Evolutionary conservation across 2,797 vertebrate species (phyloP).

Genomic region (Allobates femoralis): DNA sequence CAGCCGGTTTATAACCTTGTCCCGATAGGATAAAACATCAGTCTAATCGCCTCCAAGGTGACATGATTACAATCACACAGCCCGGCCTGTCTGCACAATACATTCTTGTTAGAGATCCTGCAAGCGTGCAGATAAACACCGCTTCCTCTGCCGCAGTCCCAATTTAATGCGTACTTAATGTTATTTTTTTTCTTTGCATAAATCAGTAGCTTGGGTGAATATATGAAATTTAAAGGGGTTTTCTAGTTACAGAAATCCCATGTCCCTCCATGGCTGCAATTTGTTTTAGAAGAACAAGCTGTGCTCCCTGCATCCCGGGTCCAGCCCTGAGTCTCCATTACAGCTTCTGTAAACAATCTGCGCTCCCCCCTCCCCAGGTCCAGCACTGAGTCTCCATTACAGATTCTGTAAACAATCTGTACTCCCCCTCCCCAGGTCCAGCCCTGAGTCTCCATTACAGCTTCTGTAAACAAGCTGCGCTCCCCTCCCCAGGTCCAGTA

Average conservation of each 20-base stretch:
- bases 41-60: constrained; percentile 48
- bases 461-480: too few species aligned
- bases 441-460: too few species aligned
- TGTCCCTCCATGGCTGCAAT: too few species aligned
- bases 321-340: too few species aligned
- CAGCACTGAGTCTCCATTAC: too few species aligned
- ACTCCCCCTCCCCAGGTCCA: too few species aligned
- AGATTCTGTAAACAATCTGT: too few species aligned
- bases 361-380: too few species aligned
- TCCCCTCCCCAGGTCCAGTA: too few species aligned
- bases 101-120: constrained; percentile 20
- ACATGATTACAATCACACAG: constrained; percentile 23
- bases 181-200: neutral
- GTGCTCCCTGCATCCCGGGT: neutral
- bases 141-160: neutral
- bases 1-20: constrained; percentile 31
- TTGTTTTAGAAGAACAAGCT: too few species aligned
- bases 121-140: neutral
- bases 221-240: neutral
- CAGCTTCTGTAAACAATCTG: too few species aligned
- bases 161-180: neutral
- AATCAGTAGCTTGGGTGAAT: neutral
- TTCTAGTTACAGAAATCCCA: too few species aligned
- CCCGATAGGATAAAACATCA: constrained; percentile 26
- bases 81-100: constrained; percentile 10